phyloP scores from a whole-genome alignment of 35 echinoderm and acorn worm species.

The Holothuria glaberrima region DNA sequence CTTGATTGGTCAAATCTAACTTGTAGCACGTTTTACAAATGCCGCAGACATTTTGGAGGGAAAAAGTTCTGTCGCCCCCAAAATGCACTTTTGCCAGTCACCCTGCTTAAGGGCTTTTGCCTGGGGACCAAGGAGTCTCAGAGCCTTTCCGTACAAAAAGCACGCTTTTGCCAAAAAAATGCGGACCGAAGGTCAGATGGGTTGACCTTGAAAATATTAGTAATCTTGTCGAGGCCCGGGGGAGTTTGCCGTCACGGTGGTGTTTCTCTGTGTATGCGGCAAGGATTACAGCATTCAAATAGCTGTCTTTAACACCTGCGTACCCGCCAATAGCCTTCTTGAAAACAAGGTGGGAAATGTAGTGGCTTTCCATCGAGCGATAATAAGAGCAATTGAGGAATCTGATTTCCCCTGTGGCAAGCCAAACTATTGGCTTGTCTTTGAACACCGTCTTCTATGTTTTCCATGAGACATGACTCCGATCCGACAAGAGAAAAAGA shows the following conservation, averaged over 20 bases:
- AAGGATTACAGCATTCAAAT: constrained; percentile 35
- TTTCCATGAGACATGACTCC: constrained; percentile 9
- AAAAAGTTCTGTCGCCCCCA: constrained; percentile 59
- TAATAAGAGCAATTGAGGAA: constrained; percentile 1
- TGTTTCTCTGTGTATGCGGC: constrained; percentile 19
- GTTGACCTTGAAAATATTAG: constrained; percentile 61
- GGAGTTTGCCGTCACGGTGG: constrained; percentile 4
- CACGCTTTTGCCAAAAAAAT: constrained; percentile 48
- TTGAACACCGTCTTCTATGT: neutral
- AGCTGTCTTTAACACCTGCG: constrained; percentile 41
- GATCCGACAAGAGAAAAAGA: constrained; percentile 10
- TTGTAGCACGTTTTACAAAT: constrained; percentile 17
- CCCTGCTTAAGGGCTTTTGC: neutral
- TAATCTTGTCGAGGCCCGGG: constrained; percentile 28
- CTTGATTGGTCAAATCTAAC: constrained; percentile 22
- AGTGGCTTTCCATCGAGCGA: neutral
- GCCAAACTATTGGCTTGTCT: constrained; percentile 3
- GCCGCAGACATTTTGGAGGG: constrained; percentile 14
- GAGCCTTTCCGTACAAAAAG: constrained; percentile 8
- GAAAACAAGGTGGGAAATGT: neutral
- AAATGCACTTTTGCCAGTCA: constrained; percentile 35
- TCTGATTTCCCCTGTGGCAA: constrained; percentile 52
- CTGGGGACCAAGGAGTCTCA: constrained; percentile 1
- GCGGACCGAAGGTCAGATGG: constrained; percentile 33
- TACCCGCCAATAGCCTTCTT: neutral